Evolutionary conservation across 2,113 vertebrate species (phyloP).

Genomic region (Leucosticte australis): DNA sequence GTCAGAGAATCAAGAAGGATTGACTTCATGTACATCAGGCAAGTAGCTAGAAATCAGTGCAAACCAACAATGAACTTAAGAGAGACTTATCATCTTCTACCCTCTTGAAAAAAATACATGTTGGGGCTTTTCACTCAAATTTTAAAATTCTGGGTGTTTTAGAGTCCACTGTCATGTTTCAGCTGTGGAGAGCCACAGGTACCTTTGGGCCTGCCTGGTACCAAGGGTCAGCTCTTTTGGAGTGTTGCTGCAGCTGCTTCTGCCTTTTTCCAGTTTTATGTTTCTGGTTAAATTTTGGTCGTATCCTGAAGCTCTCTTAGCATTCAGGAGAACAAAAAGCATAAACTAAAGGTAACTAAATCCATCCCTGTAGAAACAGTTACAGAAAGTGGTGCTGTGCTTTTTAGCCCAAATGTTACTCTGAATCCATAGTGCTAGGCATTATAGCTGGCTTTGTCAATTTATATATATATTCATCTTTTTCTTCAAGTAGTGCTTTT

Average conservation of each 20-base stretch:
- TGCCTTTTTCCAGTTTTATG: background rate
- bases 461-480: background rate
- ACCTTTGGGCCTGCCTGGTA: background rate
- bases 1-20: background rate
- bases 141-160: background rate
- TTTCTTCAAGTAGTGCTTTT: background rate
- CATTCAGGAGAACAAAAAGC: background rate
- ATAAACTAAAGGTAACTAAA: background rate
- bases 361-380: background rate
- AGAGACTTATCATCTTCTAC: background rate
- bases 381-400: background rate
- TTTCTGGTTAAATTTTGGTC: background rate
- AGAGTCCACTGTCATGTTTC: background rate
- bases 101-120: background rate
- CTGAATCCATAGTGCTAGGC: background rate
- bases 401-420: background rate
- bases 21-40: background rate
- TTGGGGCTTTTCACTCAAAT: background rate
- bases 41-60: background rate
- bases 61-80: background rate
- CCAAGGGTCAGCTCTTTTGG: background rate
- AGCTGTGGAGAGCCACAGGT: background rate
- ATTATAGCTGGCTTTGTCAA: background rate
- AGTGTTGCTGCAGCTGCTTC: background rate
- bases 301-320: background rate